These are phyloP conservation scores for Asbolus verrucosus DNA, from an alignment of 1,140 invertebrate genomes.

Conservation along the genomic window DNA sequence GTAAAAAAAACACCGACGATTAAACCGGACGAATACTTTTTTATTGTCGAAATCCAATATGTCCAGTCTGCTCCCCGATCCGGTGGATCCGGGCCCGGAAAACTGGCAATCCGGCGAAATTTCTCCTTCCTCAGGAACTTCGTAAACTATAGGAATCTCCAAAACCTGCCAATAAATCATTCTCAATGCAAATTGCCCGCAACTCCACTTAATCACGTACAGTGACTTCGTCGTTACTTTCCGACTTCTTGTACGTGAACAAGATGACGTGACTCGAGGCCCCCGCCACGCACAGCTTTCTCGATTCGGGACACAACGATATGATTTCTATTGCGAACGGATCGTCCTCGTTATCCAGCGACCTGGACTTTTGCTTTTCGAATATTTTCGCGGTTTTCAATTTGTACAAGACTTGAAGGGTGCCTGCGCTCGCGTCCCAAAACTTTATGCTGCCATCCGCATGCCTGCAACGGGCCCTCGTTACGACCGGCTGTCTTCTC, in stretches of 20 bases:
- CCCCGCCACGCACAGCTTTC: constrained; percentile 89
- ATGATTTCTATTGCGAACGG: constrained; percentile 95
- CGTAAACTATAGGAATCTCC: constrained; percentile 90
- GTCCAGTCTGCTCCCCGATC: constrained; percentile 66
- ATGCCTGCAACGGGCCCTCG: constrained; percentile 75
- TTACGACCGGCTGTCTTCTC: not conserved
- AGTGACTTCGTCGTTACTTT: constrained; percentile 85
- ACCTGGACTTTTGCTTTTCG: constrained; percentile 74
- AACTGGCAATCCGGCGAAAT: constrained; percentile 83
- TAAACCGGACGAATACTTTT: constrained; percentile 64
- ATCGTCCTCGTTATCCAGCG: constrained; percentile 76
- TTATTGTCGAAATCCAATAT: constrained; percentile 71
- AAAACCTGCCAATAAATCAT: constrained; percentile 72
- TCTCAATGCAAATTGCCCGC: constrained; percentile 1
- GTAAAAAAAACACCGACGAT: not conserved
- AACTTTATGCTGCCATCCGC: constrained; percentile 97
- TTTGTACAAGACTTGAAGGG: constrained; percentile 96
- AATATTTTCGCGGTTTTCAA: constrained; percentile 97
- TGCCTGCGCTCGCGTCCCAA: constrained; percentile 96
- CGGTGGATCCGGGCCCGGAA: constrained; percentile 70
- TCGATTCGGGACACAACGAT: constrained; percentile 92
- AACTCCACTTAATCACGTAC: constrained; percentile 69
- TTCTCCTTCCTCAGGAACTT: constrained; percentile 83
- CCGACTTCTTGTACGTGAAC: constrained; percentile 95
- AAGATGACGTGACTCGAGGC: constrained; percentile 92